Conservation (phyloP, 2,888 invertebrate species). For the Cheilosia urbana region DNA sequence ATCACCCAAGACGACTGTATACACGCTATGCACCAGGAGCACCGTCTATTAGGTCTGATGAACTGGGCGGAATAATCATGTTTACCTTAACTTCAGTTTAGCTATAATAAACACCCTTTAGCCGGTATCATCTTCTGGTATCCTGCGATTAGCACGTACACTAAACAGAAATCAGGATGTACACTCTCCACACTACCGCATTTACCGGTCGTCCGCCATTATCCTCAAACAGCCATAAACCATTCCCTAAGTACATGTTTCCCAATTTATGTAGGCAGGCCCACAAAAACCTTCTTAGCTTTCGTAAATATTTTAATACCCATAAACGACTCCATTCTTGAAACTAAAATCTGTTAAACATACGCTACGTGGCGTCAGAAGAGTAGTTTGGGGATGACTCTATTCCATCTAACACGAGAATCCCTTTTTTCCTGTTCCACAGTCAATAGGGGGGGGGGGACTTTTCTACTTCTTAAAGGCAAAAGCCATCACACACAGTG, state of each 20-base stretch:
- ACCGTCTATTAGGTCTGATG: slow-evolving; percentile 25
- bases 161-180: slow-evolving; percentile 37
- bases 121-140: slow-evolving; percentile 62
- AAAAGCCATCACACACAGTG: slow-evolving; percentile 43
- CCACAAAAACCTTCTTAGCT: slow-evolving; percentile 72
- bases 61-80: slow-evolving; percentile 60
- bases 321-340: slow-evolving; percentile 69
- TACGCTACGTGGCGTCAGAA: slow-evolving; percentile 54
- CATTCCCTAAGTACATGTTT: slow-evolving; percentile 60
- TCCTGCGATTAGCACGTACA: slow-evolving; percentile 67
- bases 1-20: slow-evolving; percentile 12
- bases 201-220: slow-evolving; percentile 31
- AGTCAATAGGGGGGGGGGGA: slow-evolving; percentile 21
- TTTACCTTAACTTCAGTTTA: slow-evolving; percentile 67
- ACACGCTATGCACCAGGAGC: not conserved
- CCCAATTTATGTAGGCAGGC: slow-evolving; percentile 60
- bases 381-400: slow-evolving; percentile 46
- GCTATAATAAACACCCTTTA: slow-evolving; percentile 65
- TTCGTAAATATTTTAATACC: slow-evolving; percentile 75
- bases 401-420: slow-evolving; percentile 15
- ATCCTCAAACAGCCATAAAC: slow-evolving; percentile 58
- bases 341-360: slow-evolving; percentile 74
- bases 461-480: slow-evolving; percentile 28
- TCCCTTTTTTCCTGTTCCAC: not conserved
- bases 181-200: not conserved